phyloP scores from a whole-genome alignment of 1,140 invertebrate genomes.

The Hycleus cichorii region DNA sequence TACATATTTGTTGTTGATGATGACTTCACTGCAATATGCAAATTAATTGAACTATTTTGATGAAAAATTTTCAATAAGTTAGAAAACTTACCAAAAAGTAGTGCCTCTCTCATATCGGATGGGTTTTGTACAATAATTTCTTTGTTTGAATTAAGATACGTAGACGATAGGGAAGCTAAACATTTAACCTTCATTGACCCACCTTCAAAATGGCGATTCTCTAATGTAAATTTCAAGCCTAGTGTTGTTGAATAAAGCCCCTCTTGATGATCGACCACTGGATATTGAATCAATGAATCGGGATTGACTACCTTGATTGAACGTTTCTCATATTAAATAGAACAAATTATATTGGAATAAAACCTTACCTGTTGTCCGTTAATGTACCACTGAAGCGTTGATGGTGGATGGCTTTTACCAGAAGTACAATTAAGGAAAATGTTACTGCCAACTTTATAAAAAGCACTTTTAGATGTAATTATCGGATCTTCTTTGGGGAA shows the following conservation, averaged over 20 bases:
- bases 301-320: constrained; percentile 41
- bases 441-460: constrained; percentile 71
- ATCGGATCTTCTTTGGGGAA: constrained; percentile 66
- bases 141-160: not conserved
- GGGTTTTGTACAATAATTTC: not conserved
- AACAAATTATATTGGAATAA: constrained; percentile 10
- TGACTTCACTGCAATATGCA: no score
- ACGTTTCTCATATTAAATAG: not conserved
- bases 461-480: constrained; percentile 69
- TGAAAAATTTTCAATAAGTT: no score
- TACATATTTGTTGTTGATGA: no score
- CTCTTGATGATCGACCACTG: constrained; percentile 45
- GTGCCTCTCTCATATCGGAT: not conserved
- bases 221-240: constrained; percentile 47
- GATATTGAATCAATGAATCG: constrained; percentile 44
- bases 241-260: constrained; percentile 49
- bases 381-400: constrained; percentile 71
- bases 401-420: constrained; percentile 68
- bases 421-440: constrained; percentile 79
- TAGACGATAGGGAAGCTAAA: constrained; percentile 50
- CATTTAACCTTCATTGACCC: constrained; percentile 54
- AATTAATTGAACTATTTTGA: no score
- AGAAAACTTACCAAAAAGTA: not conserved
- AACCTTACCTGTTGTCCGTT: constrained; percentile 63
- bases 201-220: constrained; percentile 45